Conservation (phyloP, 1,140 invertebrate genomes). For the Musca vetustissima region DNA sequence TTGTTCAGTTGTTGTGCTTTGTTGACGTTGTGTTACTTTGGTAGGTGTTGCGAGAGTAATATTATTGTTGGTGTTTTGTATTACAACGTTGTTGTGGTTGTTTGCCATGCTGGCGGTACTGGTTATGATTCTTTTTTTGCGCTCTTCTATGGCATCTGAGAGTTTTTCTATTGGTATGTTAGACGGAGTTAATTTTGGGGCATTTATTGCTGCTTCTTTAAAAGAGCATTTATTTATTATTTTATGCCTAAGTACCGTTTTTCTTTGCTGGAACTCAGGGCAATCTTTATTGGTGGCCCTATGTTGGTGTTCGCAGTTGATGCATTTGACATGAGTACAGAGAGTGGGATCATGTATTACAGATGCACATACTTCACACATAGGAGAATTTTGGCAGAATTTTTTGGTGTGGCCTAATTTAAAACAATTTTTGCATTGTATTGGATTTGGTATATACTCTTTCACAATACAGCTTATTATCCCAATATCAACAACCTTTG, state of each 20-base stretch:
- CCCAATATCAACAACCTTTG: not conserved
- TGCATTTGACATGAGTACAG: not conserved
- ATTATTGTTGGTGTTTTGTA: not conserved
- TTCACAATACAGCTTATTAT: not conserved
- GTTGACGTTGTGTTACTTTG: not conserved
- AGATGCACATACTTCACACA: not conserved
- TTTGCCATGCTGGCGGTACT: not conserved
- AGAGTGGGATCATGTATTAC: not conserved
- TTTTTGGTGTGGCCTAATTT: slow-evolving; percentile 1
- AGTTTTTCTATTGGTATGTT: not conserved
- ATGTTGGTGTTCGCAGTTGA: not conserved
- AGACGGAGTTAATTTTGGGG: not conserved
- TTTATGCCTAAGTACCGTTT: slow-evolving; percentile 2
- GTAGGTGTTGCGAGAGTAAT: not conserved
- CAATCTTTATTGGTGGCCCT: not conserved
- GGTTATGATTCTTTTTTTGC: not conserved
- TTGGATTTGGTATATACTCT: not conserved
- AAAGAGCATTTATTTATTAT: not conserved
- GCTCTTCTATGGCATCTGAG: not conserved
- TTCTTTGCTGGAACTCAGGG: not conserved
- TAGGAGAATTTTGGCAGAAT: not conserved
- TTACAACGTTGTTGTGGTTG: not conserved
- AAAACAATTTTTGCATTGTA: slow-evolving; percentile 11
- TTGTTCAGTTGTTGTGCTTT: not conserved
- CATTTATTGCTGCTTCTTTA: not conserved